Evolutionary conservation across 2,888 invertebrate species (phyloP).

Genomic region (Polydrusus cervinus): DNA sequence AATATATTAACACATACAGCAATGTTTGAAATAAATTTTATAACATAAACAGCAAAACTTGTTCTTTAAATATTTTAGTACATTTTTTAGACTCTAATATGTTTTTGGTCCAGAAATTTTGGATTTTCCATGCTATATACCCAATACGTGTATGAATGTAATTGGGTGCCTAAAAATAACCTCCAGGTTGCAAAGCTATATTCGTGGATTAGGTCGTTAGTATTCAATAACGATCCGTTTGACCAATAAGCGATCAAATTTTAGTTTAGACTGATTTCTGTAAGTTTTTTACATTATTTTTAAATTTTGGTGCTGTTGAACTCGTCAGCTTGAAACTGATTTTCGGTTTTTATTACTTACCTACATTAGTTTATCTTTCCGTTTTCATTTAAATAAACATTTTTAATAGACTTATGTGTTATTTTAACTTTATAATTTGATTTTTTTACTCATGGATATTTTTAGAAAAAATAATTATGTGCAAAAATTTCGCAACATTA

Average conservation of each 20-base stretch:
- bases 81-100: not conserved
- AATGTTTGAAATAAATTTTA: not conserved
- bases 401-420: not conserved
- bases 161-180: conserved; percentile 40
- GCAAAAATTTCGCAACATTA: not conserved
- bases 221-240: conserved; percentile 45
- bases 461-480: conserved; percentile 13
- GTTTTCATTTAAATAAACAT: not conserved
- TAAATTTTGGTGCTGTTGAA: conserved; percentile 22
- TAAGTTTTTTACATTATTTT: conserved; percentile 39
- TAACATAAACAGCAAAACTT: not conserved
- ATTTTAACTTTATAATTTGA: not conserved
- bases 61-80: not conserved
- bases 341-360: not conserved
- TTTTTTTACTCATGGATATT: conserved; percentile 7
- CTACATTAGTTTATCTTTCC: too few species aligned
- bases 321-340: not conserved
- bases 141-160: conserved; percentile 8
- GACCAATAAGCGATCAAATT: conserved; percentile 36
- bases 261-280: conserved; percentile 44
- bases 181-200: conserved; percentile 40
- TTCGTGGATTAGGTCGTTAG: conserved; percentile 34
- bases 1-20: not conserved
- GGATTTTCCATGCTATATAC: not conserved
- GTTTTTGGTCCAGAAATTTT: not conserved